phyloP scores from a whole-genome alignment of 2,113 vertebrate species.

The Channa argus region DNA sequence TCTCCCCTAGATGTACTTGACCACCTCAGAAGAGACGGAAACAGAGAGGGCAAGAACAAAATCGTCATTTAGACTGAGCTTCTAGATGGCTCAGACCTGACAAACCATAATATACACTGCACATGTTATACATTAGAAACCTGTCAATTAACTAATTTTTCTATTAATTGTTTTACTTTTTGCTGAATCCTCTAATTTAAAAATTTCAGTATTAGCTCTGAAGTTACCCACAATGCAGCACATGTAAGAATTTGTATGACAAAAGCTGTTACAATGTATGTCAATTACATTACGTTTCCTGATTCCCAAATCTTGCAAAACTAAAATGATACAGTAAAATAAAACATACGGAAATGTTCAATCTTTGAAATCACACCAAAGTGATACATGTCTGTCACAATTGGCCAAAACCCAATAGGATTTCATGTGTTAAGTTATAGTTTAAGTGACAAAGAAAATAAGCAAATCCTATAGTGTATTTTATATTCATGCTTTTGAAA shows the following conservation, averaged over 20 bases:
- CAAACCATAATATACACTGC: not conserved
- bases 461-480: not conserved
- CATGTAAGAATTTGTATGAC: too few species aligned
- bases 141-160: constrained; percentile 32
- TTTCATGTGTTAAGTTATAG: too few species aligned
- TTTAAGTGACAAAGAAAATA: too few species aligned
- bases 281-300: too few species aligned
- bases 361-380: not conserved
- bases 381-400: not conserved
- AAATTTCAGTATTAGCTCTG: not conserved
- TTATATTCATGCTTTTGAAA: not conserved
- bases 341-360: too few species aligned
- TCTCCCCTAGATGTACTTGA: constrained; percentile 53
- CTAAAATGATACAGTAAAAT: too few species aligned
- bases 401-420: too few species aligned
- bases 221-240: not conserved
- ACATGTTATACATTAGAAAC: constrained; percentile 42
- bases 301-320: too few species aligned
- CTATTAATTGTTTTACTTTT: constrained; percentile 3
- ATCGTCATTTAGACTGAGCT: constrained; percentile 2
- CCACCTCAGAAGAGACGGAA: constrained; percentile 42
- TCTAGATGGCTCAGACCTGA: constrained; percentile 10
- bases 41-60: constrained; percentile 16
- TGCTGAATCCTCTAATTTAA: not conserved
- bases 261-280: too few species aligned